Base-by-base conservation (phyloP, 2,888 invertebrate genomes). In the Melinopterus prodromus region DNA sequence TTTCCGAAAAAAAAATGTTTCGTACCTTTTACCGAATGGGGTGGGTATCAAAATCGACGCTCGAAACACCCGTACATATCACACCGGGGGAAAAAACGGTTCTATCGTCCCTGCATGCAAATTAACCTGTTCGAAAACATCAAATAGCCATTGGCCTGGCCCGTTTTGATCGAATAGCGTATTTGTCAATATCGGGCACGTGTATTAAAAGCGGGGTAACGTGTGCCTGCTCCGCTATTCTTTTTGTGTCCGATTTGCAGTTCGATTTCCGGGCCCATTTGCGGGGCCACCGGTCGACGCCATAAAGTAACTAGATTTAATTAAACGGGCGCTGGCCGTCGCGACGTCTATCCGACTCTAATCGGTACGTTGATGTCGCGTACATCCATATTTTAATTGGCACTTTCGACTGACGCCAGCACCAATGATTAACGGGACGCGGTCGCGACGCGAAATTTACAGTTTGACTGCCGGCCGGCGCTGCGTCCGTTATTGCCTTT, bases 361-460 rank as follows among this genome's bases (percentile, higher is more conserved):
- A 53, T 53, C 53, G 7, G 53, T 53, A 53, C 53, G 12, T 0
- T n/a, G 26, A 37, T 74, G 16, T n/a, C 74, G 82, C 78, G 69
- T 53, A 71, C 76, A 76, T 37, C 36, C 71, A 71, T 79, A 77
- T 77, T 77, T 71, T 79, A 77, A 79, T 77, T 79, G 77, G 79
- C 70, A 72, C 77, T 79, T 77, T 79, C 36, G 37, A 70, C 37
- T 69, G 53, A 38, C 37, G 53, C 78, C 26, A 72, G 53, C 77
- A 26, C 38, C 69, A 71, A 72, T 78, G 74, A 74, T 35, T 74
- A 74, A 74, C 74, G 74, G 36, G 74, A 37, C 74, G 36, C 35
- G 37, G 35, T 36, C 36, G 36, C 36, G n/a, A 36, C n/a, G 74
- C 74, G 74, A 35, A 36, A 53, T 9, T 2, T 12, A 53, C 53